phyloP scores from a whole-genome alignment of 2,113 vertebrate species.

The Reinhardtius hippoglossoides region DNA sequence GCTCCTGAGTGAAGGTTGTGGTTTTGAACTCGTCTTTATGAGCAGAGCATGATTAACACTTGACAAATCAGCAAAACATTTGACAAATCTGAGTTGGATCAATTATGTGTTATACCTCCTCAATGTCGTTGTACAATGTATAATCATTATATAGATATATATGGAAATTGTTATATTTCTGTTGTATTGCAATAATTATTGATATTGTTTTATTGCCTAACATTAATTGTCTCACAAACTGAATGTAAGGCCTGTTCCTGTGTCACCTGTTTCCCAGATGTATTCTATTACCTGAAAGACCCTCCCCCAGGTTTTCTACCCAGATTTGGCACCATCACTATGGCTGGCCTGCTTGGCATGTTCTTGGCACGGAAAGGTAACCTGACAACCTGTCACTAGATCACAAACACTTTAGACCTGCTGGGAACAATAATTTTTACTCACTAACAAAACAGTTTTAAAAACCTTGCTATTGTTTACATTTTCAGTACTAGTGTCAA shows the following conservation, averaged over 20 bases:
- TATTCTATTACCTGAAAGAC: constrained; percentile 89
- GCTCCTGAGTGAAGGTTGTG: too few species aligned
- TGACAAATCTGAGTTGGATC: too few species aligned
- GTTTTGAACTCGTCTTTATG: background rate
- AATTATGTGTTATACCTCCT: too few species aligned
- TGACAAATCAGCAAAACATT: too few species aligned
- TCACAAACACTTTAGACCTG: background rate
- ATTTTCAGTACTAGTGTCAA: background rate
- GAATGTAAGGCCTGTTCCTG: constrained; percentile 1
- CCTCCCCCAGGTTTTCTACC: constrained; percentile 90
- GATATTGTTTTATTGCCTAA: background rate
- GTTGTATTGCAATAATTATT: background rate
- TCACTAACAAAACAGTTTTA: background rate
- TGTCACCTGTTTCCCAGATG: constrained; percentile 79
- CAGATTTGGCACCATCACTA: constrained; percentile 84
- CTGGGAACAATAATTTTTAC: background rate
- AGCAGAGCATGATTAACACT: too few species aligned
- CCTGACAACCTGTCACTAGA: background rate
- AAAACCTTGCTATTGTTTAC: background rate
- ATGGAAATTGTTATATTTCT: background rate
- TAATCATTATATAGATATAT: background rate
- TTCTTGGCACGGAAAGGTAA: constrained; percentile 89
- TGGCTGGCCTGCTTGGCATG: constrained; percentile 88
- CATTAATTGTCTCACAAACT: background rate
- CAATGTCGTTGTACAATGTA: too few species aligned